Conservation (phyloP, 1,140 invertebrate species). For the Oreohelix idahoensis region DNA sequence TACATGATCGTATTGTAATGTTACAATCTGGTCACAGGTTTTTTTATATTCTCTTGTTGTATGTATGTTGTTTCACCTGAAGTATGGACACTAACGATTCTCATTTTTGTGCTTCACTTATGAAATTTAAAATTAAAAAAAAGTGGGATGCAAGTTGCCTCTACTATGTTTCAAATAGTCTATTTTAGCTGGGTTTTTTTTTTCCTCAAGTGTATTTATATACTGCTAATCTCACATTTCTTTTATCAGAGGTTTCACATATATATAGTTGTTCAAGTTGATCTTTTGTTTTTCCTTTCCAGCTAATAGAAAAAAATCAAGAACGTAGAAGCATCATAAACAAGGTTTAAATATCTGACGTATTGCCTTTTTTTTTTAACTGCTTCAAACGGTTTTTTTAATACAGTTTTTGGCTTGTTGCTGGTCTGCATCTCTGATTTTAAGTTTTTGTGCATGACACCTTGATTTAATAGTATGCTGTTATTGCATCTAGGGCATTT, state of each 20-base stretch:
- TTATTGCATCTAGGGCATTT: not conserved
- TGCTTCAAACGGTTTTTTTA: conserved; percentile 10
- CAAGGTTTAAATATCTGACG: conserved; percentile 48
- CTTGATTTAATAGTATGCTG: not conserved
- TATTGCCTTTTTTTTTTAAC: conserved; percentile 22
- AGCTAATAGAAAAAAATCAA: conserved; percentile 62
- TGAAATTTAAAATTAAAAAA: too few species aligned
- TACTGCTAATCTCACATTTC: not conserved
- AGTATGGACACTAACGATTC: too few species aligned
- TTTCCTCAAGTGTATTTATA: too few species aligned
- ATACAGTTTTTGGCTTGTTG: not conserved
- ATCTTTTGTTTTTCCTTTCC: conserved; percentile 44
- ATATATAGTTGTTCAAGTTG: not conserved
- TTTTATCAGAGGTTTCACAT: not conserved
- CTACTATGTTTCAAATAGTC: too few species aligned
- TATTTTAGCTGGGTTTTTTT: too few species aligned
- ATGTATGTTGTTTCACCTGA: too few species aligned
- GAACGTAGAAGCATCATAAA: conserved; percentile 59
- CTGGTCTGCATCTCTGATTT: not conserved
- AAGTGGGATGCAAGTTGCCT: too few species aligned
- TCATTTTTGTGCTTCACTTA: too few species aligned
- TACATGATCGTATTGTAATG: too few species aligned
- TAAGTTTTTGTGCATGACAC: not conserved
- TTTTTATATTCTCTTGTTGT: too few species aligned
- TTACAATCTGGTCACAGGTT: too few species aligned